Percentiles rank a stretch among this genome's conserved stretches.
These are phyloP conservation scores for Notarius quadriscutis DNA, from an alignment of 2,113 vertebrate genomes.

Conservation along the genomic window DNA sequence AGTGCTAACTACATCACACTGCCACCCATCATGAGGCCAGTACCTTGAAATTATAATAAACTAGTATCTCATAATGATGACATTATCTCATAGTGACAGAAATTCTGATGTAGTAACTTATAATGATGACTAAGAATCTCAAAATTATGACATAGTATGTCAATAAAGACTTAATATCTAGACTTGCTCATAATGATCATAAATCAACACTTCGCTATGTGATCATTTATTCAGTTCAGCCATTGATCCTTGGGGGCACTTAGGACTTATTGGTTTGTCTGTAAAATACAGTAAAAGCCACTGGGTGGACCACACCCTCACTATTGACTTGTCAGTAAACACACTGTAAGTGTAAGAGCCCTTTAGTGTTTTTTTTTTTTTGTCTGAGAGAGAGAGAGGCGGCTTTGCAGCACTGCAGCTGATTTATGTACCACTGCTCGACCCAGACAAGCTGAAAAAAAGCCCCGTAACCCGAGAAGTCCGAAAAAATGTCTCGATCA, in stretches of 20 bases:
- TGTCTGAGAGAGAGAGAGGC: not conserved
- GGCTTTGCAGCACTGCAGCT: not conserved
- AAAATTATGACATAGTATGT: too few species aligned
- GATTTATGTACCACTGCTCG: slow-evolving; percentile 5
- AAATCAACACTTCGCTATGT: too few species aligned
- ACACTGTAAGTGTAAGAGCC: not conserved
- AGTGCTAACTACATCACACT: too few species aligned
- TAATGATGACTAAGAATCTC: too few species aligned
- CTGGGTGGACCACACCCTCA: not conserved
- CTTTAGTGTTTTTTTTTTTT: not conserved
- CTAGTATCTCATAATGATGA: too few species aligned
- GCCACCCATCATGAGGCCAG: too few species aligned
- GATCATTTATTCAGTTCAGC: not conserved
- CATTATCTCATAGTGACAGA: too few species aligned
- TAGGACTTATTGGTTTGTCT: not conserved
- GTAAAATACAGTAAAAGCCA: not conserved
- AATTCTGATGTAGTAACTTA: too few species aligned
- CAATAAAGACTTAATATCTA: too few species aligned
- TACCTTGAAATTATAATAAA: too few species aligned
- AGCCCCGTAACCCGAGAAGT: slow-evolving; percentile 9
- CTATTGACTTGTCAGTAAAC: not conserved
- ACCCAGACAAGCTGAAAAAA: slow-evolving; percentile 12
- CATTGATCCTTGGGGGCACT: not conserved
- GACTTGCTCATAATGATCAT: too few species aligned
- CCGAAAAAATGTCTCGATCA: slow-evolving; percentile 19